Percentiles rank a stretch among this genome's conserved stretches.
phyloP scores from a whole-genome alignment of 2,888 invertebrate genomes.

The Athripsodes cinereus region DNA sequence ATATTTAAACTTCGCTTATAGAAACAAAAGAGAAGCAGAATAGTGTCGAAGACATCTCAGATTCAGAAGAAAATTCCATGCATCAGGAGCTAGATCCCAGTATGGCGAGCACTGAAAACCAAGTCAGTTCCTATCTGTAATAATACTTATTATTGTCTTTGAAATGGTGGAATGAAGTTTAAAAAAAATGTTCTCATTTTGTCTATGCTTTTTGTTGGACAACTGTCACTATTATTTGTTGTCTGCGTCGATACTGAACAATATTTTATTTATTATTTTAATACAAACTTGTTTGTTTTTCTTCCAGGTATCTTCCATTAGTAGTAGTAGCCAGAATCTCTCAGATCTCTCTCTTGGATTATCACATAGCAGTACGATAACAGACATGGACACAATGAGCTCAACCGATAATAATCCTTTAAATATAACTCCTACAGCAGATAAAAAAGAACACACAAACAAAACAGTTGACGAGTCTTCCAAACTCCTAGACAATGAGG shows the following conservation, averaged over 20 bases:
- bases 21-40: slow-evolving; percentile 40
- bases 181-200: no score
- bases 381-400: slow-evolving; percentile 22
- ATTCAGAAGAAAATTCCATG: slow-evolving; percentile 52
- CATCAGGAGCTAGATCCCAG: slow-evolving; percentile 44
- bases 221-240: no score
- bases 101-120: slow-evolving; percentile 50
- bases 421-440: slow-evolving; percentile 17
- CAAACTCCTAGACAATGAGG: neutral
- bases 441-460: neutral
- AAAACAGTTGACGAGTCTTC: neutral
- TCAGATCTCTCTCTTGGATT: slow-evolving; percentile 47
- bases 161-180: neutral
- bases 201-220: neutral
- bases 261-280: no score
- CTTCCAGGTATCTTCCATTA: slow-evolving; percentile 43
- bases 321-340: slow-evolving; percentile 48
- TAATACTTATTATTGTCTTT: neutral
- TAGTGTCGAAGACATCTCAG: slow-evolving; percentile 57
- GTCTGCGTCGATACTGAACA: no score
- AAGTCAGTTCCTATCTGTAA: slow-evolving; percentile 35
- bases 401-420: slow-evolving; percentile 21
- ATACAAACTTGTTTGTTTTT: no score
- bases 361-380: slow-evolving; percentile 31
- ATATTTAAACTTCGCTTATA: neutral